phyloP scores from a whole-genome alignment of 2,797 vertebrate species.

The Pseudochromis fuscus region DNA sequence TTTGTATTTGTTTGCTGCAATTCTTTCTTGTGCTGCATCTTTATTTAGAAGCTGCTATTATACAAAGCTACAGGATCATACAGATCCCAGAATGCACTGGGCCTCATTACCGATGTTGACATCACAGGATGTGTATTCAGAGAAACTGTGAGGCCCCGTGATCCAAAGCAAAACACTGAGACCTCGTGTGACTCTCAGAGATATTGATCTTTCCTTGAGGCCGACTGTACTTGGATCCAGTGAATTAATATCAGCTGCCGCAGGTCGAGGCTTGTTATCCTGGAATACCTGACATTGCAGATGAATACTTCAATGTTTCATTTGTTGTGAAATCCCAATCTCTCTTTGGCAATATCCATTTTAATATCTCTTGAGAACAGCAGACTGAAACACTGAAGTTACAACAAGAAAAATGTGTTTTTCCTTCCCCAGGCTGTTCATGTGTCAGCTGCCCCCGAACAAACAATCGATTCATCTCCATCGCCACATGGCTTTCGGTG shows the following conservation, averaged over 20 bases:
- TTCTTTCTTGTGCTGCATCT: not conserved
- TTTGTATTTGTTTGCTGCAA: too few relatives aligned
- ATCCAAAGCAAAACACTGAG: slow-evolving; percentile 40
- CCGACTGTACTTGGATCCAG: slow-evolving; percentile 37
- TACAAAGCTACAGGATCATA: slow-evolving; percentile 20
- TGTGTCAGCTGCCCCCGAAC: slow-evolving; percentile 56
- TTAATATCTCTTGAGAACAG: not conserved
- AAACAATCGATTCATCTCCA: slow-evolving; percentile 72
- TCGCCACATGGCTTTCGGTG: slow-evolving; percentile 62
- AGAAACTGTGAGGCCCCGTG: slow-evolving; percentile 20
- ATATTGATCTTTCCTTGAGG: slow-evolving; percentile 72
- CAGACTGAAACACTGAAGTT: slow-evolving; percentile 10
- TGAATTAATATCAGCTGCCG: slow-evolving; percentile 59
- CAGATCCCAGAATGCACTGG: slow-evolving; percentile 60
- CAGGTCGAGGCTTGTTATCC: slow-evolving; percentile 59
- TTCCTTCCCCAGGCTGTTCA: slow-evolving; percentile 46
- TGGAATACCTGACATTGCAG: slow-evolving; percentile 53
- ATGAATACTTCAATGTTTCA: slow-evolving; percentile 26
- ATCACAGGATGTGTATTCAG: slow-evolving; percentile 45
- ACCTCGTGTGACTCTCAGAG: slow-evolving; percentile 44
- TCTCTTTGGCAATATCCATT: slow-evolving; percentile 26
- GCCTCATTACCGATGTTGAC: slow-evolving; percentile 32
- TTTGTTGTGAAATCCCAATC: slow-evolving; percentile 48
- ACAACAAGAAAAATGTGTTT: slow-evolving; percentile 47
- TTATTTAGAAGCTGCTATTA: slow-evolving; percentile 12